These are phyloP conservation scores for Eriocheir sinensis DNA, from an alignment of 1,140 invertebrate genomes.

Conservation along the genomic window DNA sequence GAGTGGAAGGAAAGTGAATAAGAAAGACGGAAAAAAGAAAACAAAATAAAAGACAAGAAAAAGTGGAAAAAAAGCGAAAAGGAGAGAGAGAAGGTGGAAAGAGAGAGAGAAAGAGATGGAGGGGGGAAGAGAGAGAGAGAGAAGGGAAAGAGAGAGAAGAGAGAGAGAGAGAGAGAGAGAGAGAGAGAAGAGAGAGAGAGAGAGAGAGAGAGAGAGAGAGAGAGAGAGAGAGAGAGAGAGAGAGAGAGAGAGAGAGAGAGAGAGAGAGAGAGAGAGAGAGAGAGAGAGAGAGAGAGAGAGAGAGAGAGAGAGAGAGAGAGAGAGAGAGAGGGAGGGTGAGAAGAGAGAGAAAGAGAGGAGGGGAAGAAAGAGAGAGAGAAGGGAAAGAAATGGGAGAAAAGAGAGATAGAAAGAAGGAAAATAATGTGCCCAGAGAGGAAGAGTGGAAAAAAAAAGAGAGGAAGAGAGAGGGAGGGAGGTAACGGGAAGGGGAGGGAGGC, in stretches of 20 bases:
- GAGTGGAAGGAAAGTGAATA: too few relatives aligned
- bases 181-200: too few relatives aligned
- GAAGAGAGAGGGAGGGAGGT: neutral
- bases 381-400: too few relatives aligned
- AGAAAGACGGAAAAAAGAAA: too few relatives aligned
- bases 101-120: too few relatives aligned
- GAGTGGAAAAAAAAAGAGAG: neutral
- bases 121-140: too few relatives aligned
- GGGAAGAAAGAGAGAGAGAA: neutral
- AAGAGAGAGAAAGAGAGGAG: neutral
- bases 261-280: neutral
- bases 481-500: neutral
- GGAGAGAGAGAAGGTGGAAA: too few relatives aligned
- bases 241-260: neutral
- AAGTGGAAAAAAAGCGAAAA: too few relatives aligned
- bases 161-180: too few relatives aligned
- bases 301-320: neutral
- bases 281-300: constrained; percentile 29
- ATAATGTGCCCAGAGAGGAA: neutral
- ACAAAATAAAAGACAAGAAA: too few relatives aligned
- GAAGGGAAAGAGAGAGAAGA: too few relatives aligned
- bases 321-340: constrained; percentile 32
- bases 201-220: neutral
- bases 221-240: neutral
- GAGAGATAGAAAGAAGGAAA: neutral